These are phyloP conservation scores for Melanchra persicariae DNA, from an alignment of 2,888 invertebrate genomes.

Conservation along the genomic window DNA sequence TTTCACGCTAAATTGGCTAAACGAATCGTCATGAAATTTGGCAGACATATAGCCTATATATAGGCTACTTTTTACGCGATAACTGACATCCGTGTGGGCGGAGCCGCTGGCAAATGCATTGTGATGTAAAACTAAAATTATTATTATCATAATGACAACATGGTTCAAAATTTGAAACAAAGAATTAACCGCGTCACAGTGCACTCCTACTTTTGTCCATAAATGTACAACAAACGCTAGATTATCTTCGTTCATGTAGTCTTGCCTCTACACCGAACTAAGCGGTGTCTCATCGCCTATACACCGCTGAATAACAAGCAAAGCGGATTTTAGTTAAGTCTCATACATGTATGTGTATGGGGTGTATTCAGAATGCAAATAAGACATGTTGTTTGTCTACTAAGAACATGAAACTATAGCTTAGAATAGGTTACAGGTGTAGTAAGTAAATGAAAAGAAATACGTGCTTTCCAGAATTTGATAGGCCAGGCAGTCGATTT, in stretches of 20 bases:
- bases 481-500: no score
- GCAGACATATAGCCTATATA: no score
- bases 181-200: no score
- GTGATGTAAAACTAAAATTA: no score
- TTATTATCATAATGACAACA: no score
- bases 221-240: conserved; percentile 4
- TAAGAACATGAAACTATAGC: not conserved
- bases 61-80: no score
- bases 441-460: no score
- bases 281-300: not conserved
- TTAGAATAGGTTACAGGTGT: not conserved
- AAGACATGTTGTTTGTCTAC: not conserved
- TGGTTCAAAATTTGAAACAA: no score
- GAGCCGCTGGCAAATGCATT: no score
- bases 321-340: conserved; percentile 32
- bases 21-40: no score
- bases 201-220: not conserved
- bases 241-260: conserved; percentile 24
- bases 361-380: conserved; percentile 20
- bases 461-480: not conserved
- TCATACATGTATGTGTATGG: not conserved
- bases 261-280: not conserved
- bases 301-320: conserved; percentile 16
- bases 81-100: no score
- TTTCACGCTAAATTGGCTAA: no score